A percentile compares a stretch with the other conserved stretches of the same genome.
Evolutionary conservation across 2,888 invertebrate genomes (phyloP).

Genomic region (Sclerodermus sp.): DNA sequence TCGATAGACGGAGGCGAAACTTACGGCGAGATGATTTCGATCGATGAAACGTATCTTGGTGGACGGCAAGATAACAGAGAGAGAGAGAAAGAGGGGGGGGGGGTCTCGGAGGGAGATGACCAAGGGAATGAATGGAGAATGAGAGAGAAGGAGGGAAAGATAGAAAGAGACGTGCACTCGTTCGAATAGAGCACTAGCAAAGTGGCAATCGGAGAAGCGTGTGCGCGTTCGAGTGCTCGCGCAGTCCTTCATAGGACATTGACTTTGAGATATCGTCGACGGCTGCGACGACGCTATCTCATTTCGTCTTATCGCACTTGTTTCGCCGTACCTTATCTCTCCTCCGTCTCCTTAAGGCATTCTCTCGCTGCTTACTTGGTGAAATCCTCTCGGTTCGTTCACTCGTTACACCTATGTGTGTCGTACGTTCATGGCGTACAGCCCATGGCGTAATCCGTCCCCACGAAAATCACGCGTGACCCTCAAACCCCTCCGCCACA

Average conservation of each 20-base stretch:
- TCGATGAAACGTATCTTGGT: too few relatives aligned
- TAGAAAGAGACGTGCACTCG: not conserved
- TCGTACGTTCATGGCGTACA: too few relatives aligned
- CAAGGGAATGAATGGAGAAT: not conserved
- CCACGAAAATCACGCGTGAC: too few relatives aligned
- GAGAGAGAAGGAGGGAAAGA: not conserved
- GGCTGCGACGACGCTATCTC: conserved; percentile 44
- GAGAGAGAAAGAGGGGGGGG: too few relatives aligned
- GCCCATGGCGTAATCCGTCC: too few relatives aligned
- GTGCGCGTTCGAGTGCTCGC: conserved; percentile 27
- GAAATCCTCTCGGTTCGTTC: conserved; percentile 20
- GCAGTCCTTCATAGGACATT: conserved; percentile 57
- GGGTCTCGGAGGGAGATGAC: too few relatives aligned
- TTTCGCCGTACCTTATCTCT: conserved; percentile 48
- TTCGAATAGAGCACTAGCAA: conserved; percentile 1
- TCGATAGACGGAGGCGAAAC: too few relatives aligned
- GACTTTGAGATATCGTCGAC: conserved; percentile 57
- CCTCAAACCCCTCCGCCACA: too few relatives aligned
- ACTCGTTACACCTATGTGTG: too few relatives aligned
- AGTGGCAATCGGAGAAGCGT: conserved; percentile 27
- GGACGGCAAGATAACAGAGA: too few relatives aligned
- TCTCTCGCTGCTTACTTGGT: conserved; percentile 23
- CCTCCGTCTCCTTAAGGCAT: conserved; percentile 33
- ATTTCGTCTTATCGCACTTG: conserved; percentile 52
- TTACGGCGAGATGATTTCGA: too few relatives aligned